Conservation (phyloP, 1,140 invertebrate genomes). For the Microplitis mediator region DNA sequence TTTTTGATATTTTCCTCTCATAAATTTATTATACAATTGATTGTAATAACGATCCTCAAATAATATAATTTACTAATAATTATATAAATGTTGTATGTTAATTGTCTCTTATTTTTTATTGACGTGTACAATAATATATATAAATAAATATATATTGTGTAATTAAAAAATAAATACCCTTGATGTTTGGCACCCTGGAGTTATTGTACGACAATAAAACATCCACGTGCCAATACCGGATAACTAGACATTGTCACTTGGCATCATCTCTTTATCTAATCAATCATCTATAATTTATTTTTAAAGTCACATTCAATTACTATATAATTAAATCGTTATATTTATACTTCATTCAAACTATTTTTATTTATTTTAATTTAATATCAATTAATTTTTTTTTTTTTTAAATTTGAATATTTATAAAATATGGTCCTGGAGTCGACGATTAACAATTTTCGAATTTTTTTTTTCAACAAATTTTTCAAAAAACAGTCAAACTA, state of each 20-base stretch:
- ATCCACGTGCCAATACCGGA: constrained; percentile 23
- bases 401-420: not conserved
- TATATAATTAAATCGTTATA: not conserved
- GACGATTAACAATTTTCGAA: too few relatives aligned
- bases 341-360: too few relatives aligned
- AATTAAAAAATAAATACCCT: not conserved
- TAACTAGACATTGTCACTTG: constrained; percentile 28
- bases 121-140: too few relatives aligned
- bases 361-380: not conserved
- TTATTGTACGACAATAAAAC: constrained; percentile 26
- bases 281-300: constrained; percentile 14
- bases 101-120: too few relatives aligned
- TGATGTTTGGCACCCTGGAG: constrained; percentile 25
- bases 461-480: too few relatives aligned
- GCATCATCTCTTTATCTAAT: constrained; percentile 18
- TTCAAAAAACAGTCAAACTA: too few relatives aligned
- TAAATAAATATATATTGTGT: too few relatives aligned
- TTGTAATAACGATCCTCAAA: not conserved
- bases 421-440: too few relatives aligned
- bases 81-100: too few relatives aligned
- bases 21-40: too few relatives aligned
- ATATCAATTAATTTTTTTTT: not conserved
- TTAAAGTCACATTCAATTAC: not conserved
- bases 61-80: not conserved
- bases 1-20: too few relatives aligned